Base-by-base conservation (phyloP, 2,797 vertebrate genomes). In the Ctenopoma multispine region DNA sequence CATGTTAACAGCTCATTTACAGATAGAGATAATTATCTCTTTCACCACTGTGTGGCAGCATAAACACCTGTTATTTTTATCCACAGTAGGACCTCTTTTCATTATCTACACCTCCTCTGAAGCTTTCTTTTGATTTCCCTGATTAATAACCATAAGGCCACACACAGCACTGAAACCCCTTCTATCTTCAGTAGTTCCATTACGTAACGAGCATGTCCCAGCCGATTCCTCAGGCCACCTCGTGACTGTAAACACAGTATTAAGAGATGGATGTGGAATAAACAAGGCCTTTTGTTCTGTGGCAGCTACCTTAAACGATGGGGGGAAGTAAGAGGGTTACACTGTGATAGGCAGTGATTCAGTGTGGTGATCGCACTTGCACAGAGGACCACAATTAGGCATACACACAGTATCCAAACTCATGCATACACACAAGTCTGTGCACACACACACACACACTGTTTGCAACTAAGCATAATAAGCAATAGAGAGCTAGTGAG, bases 321-420 rank as follows among this genome's bases (percentile, higher is more conserved):
- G 58, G 31, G 55, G 48, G 5, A 12, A 14, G 59, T 87, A 89
- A 91, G 87, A 90, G 81, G 89, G 78, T 89, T 90, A 90, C 58
- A 53, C 54, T 58, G 65, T 80, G 77, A 77, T 75, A 71, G 79
- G 77, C 81, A 51, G 69, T 34, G 77, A 83, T 59, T 84, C 84
- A 40, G 69, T 11, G 59, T 23, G 63, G 49, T 17, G 67, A 67
- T 69, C 34, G 34, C 46, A 44, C 63, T 59, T 24, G 21, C 12
- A 31, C 38, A 62, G 68, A 7, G 4, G 31, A 61, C 65, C 14
- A 48, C 57, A 64, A 48, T 67, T 47, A 49, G 47, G 46, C 21
- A 1, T 23, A 53, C 56, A 47, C 53, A 23, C 36, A 7, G 60
- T 74, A 72, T 50, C 78, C 72, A 79, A 69, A 84, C 68, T 73